Percentiles rank a stretch among this genome's conserved stretches.
These are phyloP conservation scores for Distichodus sexfasciatus DNA, from an alignment of 2,797 vertebrate species.

Conservation along the genomic window DNA sequence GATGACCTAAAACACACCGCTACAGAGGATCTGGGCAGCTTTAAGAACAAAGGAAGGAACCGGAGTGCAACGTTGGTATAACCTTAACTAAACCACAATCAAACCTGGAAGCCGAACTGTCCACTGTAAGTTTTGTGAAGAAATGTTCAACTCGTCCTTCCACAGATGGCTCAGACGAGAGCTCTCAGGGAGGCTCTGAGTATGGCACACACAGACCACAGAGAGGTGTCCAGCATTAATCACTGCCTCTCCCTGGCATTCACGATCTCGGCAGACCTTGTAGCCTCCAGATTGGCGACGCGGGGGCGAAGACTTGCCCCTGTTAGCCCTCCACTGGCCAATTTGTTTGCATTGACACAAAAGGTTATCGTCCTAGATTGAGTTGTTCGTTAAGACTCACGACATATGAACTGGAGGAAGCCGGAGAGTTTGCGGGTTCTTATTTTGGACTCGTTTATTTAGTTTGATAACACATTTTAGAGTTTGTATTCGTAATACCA, in stretches of 20 bases:
- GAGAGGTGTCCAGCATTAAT: conserved; percentile 55
- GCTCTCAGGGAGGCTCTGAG: neutral
- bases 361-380: conserved; percentile 65
- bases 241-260: conserved; percentile 18
- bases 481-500: no score
- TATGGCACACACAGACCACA: neutral
- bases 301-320: conserved; percentile 41
- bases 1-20: no score
- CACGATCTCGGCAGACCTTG: neutral
- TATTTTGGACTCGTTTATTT: no score
- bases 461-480: no score
- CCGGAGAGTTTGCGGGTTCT: conserved; percentile 15
- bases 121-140: conserved; percentile 21
- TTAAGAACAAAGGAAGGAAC: conserved; percentile 46
- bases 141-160: conserved; percentile 24
- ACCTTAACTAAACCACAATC: conserved; percentile 43
- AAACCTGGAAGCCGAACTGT: conserved; percentile 30
- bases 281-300: conserved; percentile 12
- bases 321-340: conserved; percentile 54
- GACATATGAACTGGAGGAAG: conserved; percentile 60
- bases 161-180: conserved; percentile 26
- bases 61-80: conserved; percentile 41
- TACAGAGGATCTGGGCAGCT: no score
- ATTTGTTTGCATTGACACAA: conserved; percentile 67
- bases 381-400: conserved; percentile 54